Conservation (phyloP, 2,888 invertebrate genomes). For the Resseliella maxima region DNA sequence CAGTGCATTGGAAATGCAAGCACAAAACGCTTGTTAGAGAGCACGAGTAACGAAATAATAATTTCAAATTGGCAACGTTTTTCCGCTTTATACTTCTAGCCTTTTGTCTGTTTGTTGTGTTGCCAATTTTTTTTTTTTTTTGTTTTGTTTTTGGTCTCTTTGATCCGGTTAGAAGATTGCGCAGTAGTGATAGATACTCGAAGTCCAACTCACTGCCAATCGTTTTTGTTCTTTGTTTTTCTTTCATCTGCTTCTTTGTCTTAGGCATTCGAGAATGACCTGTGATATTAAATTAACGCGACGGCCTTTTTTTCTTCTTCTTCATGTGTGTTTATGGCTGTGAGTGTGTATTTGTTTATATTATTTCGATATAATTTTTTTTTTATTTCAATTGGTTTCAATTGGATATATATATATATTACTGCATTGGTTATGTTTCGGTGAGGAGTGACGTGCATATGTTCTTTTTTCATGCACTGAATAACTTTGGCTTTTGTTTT, state of each 20-base stretch:
- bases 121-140: neutral
- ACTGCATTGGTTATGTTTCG: neutral
- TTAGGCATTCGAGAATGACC: constrained; percentile 47
- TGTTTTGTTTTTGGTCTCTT: neutral
- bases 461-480: constrained; percentile 53
- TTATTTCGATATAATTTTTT: neutral
- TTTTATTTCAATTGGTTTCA: constrained; percentile 23
- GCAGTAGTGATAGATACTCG: constrained; percentile 11
- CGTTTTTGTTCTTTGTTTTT: neutral
- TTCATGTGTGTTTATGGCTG: neutral
- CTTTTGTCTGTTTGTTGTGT: neutral
- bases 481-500: constrained; percentile 54
- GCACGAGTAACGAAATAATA: constrained; percentile 11
- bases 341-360: neutral
- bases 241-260: neutral
- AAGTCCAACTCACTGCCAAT: neutral
- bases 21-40: neutral
- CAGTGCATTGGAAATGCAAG: neutral
- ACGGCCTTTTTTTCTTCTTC: constrained; percentile 18
- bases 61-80: constrained; percentile 24
- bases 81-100: constrained; percentile 2
- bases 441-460: neutral
- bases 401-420: neutral
- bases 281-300: constrained; percentile 55
- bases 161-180: constrained; percentile 42